These are phyloP conservation scores for Campoletis sonorensis DNA, from an alignment of 1,140 invertebrate genomes.

Conservation along the genomic window DNA sequence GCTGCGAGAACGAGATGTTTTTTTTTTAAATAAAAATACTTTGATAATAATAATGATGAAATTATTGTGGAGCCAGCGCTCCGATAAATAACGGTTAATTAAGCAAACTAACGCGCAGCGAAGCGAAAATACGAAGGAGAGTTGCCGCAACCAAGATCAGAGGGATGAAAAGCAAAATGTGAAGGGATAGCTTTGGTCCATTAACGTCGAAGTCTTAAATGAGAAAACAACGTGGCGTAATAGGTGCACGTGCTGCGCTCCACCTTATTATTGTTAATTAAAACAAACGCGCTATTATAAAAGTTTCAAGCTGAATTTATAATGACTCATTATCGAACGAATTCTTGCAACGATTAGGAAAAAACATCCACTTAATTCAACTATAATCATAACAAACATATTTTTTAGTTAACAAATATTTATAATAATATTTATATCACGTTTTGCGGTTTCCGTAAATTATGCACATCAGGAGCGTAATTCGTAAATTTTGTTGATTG, in stretches of 20 bases:
- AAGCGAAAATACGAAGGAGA: constrained; percentile 62
- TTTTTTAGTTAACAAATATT: too few species aligned
- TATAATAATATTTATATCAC: too few species aligned
- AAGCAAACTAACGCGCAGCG: constrained; percentile 61
- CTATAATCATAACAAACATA: too few species aligned
- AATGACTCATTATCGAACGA: constrained; percentile 50
- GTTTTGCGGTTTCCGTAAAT: too few species aligned
- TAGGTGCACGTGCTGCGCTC: constrained; percentile 61
- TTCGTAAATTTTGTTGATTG: too few species aligned
- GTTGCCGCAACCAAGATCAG: constrained; percentile 22
- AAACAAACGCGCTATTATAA: constrained; percentile 71
- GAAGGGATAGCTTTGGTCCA: not conserved
- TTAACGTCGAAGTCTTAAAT: constrained; percentile 31
- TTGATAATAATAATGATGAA: not conserved
- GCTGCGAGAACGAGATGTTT: not conserved
- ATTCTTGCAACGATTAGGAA: constrained; percentile 35
- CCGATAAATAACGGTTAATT: constrained; percentile 68
- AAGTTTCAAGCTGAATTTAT: constrained; percentile 69
- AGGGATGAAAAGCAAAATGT: not conserved
- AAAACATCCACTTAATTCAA: too few species aligned
- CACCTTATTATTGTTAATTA: constrained; percentile 64
- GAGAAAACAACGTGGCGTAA: constrained; percentile 27
- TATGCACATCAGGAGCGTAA: too few species aligned
- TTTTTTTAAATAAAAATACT: not conserved
- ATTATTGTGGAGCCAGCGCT: constrained; percentile 10